These are phyloP conservation scores for Axis porcinus DNA, from an alignment of 2,113 vertebrate species.

Conservation along the genomic window DNA sequence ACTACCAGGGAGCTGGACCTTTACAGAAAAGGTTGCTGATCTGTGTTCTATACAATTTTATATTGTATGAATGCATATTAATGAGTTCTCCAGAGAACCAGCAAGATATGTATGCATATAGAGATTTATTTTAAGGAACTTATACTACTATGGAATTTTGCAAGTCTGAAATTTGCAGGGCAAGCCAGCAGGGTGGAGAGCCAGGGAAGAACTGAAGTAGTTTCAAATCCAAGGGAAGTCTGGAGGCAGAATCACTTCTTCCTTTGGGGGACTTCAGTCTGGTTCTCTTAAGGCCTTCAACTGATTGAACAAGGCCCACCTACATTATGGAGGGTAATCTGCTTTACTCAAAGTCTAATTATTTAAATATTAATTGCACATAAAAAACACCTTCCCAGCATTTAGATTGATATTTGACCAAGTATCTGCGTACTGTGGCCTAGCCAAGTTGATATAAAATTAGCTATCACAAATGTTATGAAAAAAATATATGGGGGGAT, in stretches of 20 bases:
- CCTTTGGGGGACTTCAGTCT: not conserved
- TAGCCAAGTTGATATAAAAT: not conserved
- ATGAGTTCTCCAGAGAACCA: not conserved
- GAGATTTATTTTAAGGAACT: not conserved
- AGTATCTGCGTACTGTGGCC: not conserved
- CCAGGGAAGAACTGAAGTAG: not conserved
- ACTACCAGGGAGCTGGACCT: not conserved
- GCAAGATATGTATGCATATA: not conserved
- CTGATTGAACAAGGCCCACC: not conserved
- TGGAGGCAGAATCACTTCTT: not conserved
- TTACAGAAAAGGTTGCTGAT: not conserved
- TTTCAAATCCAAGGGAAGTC: not conserved
- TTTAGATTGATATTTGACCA: not conserved
- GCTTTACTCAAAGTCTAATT: not conserved
- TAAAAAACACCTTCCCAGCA: not conserved
- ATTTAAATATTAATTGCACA: not conserved
- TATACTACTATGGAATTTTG: not conserved
- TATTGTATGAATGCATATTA: not conserved
- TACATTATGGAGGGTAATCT: not conserved
- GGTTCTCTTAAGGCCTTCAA: not conserved
- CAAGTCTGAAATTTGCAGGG: not conserved
- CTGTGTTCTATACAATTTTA: not conserved
- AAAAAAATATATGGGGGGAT: not conserved
- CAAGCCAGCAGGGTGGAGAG: not conserved
- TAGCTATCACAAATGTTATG: not conserved